Percentiles rank a stretch among this genome's conserved stretches.
Conservation (phyloP, 2,888 invertebrate species). For the Drosophila bunnanda region DNA sequence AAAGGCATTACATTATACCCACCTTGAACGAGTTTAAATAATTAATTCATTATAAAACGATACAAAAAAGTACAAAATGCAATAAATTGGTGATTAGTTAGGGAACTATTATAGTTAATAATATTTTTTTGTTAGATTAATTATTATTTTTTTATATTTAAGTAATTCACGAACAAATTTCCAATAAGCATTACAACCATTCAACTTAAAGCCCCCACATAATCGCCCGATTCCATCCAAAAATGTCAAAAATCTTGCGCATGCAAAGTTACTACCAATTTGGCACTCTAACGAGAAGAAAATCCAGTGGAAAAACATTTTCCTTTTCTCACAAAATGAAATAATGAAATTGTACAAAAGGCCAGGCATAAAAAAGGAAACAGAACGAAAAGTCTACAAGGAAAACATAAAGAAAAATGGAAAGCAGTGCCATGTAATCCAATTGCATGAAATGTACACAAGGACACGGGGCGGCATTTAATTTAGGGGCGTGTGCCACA, state of each 20-base stretch:
- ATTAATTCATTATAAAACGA: not conserved
- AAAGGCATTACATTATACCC: not conserved
- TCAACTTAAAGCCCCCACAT: not conserved
- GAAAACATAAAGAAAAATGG: slow-evolving; percentile 40
- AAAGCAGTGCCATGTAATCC: slow-evolving; percentile 69
- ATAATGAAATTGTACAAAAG: slow-evolving; percentile 49
- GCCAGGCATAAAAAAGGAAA: slow-evolving; percentile 25
- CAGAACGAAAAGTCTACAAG: slow-evolving; percentile 35
- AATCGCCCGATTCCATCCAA: not conserved
- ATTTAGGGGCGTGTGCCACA: slow-evolving; percentile 61
- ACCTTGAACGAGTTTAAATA: not conserved
- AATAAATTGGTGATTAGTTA: not conserved
- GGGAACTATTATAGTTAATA: not conserved
- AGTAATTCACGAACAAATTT: not conserved
- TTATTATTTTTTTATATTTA: not conserved
- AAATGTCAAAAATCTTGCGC: slow-evolving; percentile 46
- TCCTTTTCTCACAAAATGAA: slow-evolving; percentile 35
- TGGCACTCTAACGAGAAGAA: slow-evolving; percentile 51
- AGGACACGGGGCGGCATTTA: slow-evolving; percentile 60
- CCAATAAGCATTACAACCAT: not conserved
- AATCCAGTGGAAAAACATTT: slow-evolving; percentile 60
- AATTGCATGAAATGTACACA: slow-evolving; percentile 65
- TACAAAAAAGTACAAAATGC: not conserved
- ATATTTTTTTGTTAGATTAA: not conserved
- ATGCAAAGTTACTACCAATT: slow-evolving; percentile 41